Base-by-base conservation (phyloP, 2,113 vertebrate genomes). In the Morone chrysops region DNA sequence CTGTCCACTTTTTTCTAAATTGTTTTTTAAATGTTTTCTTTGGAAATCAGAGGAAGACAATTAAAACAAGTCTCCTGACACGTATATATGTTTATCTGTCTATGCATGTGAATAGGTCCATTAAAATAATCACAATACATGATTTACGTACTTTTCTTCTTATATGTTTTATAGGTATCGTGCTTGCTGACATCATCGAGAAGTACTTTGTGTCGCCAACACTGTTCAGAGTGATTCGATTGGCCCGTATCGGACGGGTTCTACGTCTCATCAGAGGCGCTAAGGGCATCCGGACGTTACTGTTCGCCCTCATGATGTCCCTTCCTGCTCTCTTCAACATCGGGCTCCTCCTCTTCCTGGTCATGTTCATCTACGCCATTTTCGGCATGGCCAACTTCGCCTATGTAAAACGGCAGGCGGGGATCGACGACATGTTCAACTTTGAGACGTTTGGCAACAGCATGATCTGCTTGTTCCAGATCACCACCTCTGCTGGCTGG, bases 271-370 rank as follows among this genome's bases (percentile, higher is more conserved):
- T 99, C 90, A 93, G 98, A 9, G 97, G 97, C 59, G 98, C 98
- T 77, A 99, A 99, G 95, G 98, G 98, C 77, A 99, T 99, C 92
- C 93, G 98, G 92, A 99, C 98, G 17, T 94, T 99, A 65, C 95
- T 99, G 1, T 99, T 99, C 61, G 98, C 98, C 93, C 97, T 99
- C 92, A 99, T 99, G 98, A 99, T 99, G 98, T 99, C 98, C 0
- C 96, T 99, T 5, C 98, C 98, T 0, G 98, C 98, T 22, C 94
- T 99, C 74, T 99, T 99, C 94, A 99, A 99, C 94, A 99, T 99
- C 11, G 98, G 98, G 4, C 96, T 99, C 67, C 95, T 99, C 82
- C 96, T 99, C 63, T 99, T 99, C 93, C 96, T 99, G 0, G 98
- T 99, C 90, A 99, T 99, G 98, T 99, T 99, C 92, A 99, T 99